Evolutionary conservation across 2,797 vertebrate genomes (phyloP), one percentile per base, ranked within the genome.

Genomic region (Decapterus maruadsi): DNA sequence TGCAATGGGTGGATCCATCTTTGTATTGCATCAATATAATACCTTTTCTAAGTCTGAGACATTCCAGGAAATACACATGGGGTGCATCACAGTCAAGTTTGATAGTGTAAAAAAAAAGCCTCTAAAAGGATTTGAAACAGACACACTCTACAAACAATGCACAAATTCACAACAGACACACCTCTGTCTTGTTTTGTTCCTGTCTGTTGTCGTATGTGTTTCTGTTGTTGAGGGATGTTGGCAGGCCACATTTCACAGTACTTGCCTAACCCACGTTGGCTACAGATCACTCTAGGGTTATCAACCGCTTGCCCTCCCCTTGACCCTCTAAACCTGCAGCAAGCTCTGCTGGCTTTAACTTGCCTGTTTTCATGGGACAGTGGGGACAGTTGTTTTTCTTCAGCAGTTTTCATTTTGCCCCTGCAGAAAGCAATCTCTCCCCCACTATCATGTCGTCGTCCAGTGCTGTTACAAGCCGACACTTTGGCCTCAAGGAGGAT

Each of bases 361-460:
- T 78, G 38, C 14, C 54, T 65, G 56, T 60, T 83, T 83, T 84
- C 74, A 75, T 73, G 45, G 62, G 72, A 81, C 67, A 45, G 74
- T n/a, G 1, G 68, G 78, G 75, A 68, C 8, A 22, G 34, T 67
- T 84, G 61, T 87, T 87, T 87, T 75, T 59, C 86, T 81, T 81
- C 42, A 40, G 58, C 19, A 17, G 46, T 81, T 82, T 76, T 77
- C 71, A 80, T 81, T 89, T 83, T 8, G 40, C 74, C 77, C 63
- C 75, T 8, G 58, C 79, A 78, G 86, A 91, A 88, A 84, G 66
- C 65, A 66, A 74, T 80, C 83, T 88, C 77, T 81, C 46, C 55
- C 78, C 70, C 31, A 55, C 79, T 45, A 75, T 81, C 56, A 45
- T 62, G 75, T 71, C 69, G 59, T 77, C 2, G 16, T 78, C 61